A percentile compares a stretch with the other conserved stretches of the same genome.
Conservation (phyloP, 2,113 vertebrate genomes). For the Lanius ludovicianus region DNA sequence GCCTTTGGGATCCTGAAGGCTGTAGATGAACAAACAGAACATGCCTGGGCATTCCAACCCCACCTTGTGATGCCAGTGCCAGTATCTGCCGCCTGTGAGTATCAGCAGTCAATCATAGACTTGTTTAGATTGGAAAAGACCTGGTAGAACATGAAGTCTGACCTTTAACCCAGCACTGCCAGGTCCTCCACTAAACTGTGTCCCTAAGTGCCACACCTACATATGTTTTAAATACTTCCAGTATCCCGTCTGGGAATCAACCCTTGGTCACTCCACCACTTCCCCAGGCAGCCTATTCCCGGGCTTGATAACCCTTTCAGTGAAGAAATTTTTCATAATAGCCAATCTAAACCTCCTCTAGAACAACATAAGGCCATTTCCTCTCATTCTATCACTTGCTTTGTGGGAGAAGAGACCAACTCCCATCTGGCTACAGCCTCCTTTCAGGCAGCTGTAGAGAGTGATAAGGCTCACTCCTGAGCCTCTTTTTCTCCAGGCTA, state of each 20-base stretch:
- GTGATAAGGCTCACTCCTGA: background rate
- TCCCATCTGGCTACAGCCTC: background rate
- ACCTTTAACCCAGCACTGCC: background rate
- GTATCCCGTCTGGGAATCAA: background rate
- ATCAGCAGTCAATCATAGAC: background rate
- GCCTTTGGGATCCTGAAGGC: background rate
- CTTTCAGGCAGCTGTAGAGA: background rate
- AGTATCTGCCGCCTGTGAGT: background rate
- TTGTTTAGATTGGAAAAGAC: background rate
- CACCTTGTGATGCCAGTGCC: background rate
- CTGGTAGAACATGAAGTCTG: rapidly evolving
- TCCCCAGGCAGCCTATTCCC: background rate
- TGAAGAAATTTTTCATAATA: background rate
- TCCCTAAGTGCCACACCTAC: background rate
- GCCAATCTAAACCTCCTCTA: background rate
- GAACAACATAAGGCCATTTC: background rate
- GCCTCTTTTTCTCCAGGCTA: background rate
- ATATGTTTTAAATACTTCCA: background rate
- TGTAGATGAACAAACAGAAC: background rate
- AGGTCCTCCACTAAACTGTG: background rate
- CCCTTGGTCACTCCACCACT: background rate
- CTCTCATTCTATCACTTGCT: background rate
- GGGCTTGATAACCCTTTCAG: background rate
- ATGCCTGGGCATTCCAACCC: background rate
- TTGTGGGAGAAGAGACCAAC: background rate